These are phyloP conservation scores for Phengaris alcon DNA, from an alignment of 2,888 invertebrate genomes.

Conservation along the genomic window DNA sequence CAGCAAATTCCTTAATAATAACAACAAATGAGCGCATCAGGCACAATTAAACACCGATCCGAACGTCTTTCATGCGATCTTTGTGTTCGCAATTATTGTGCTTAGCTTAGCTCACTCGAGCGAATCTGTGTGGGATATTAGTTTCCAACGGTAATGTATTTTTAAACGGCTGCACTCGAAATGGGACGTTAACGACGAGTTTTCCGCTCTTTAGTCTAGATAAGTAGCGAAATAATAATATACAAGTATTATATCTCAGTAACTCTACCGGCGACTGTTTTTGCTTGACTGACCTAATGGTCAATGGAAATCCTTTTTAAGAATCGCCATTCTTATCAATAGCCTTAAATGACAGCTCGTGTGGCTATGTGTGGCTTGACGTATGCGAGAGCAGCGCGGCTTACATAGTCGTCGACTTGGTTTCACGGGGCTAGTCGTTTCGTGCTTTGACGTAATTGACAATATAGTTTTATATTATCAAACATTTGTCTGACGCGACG, in stretches of 20 bases:
- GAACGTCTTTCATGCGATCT: not conserved
- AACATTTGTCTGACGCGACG: too few species aligned
- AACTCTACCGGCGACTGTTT: too few species aligned
- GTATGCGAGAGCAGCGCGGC: too few species aligned
- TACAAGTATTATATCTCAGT: not conserved
- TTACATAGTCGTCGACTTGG: too few species aligned
- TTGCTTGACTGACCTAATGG: too few species aligned
- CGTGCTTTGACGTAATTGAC: too few species aligned
- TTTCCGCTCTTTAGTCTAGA: conserved; percentile 9
- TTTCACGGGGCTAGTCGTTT: too few species aligned
- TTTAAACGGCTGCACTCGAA: conserved; percentile 17
- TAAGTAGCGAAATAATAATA: not conserved
- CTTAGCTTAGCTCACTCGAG: conserved; percentile 13
- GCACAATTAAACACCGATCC: conserved; percentile 14
- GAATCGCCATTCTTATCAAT: too few species aligned
- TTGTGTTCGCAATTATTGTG: not conserved
- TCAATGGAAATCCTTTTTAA: too few species aligned
- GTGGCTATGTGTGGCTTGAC: too few species aligned
- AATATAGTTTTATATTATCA: too few species aligned
- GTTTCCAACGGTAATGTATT: conserved; percentile 19
- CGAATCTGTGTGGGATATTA: conserved; percentile 8
- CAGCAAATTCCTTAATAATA: not conserved
- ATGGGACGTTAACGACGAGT: not conserved
- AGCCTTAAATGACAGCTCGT: too few species aligned
- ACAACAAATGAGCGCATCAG: conserved; percentile 7